A percentile compares a stretch with the other conserved stretches of the same genome.
These are phyloP conservation scores for Armadillidium nasatum DNA, from an alignment of 1,140 invertebrate genomes.

Conservation along the genomic window DNA sequence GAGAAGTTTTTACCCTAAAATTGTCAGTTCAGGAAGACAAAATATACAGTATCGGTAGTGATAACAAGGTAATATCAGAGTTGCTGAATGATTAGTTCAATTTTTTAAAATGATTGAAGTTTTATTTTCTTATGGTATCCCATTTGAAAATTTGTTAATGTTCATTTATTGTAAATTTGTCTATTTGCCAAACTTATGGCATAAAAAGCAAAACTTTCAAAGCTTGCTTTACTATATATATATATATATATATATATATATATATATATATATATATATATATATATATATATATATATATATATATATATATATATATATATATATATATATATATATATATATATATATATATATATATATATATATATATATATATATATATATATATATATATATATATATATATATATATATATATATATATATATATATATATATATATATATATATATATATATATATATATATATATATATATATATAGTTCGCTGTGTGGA, in stretches of 20 bases:
- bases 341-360: slow-evolving; percentile 21
- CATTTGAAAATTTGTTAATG: no score
- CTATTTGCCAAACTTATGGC: no score
- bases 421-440: no score
- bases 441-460: no score
- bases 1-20: slow-evolving; percentile 21
- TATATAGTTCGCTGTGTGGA: slow-evolving; percentile 6
- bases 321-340: slow-evolving; percentile 22
- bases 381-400: not conserved
- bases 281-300: slow-evolving; percentile 20
- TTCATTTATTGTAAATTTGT: no score
- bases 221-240: no score
- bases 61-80: slow-evolving; percentile 1
- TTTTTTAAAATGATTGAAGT: no score
- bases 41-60: slow-evolving; percentile 27
- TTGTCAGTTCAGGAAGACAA: slow-evolving; percentile 24
- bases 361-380: slow-evolving; percentile 21
- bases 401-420: not conserved
- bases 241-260: not conserved
- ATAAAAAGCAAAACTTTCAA: no score
- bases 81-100: no score
- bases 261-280: slow-evolving; percentile 22
- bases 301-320: slow-evolving; percentile 22
- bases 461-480: no score
- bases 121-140: no score